Conservation (phyloP, 2,888 invertebrate species). For the Sinopyrophorus schimmeli region DNA sequence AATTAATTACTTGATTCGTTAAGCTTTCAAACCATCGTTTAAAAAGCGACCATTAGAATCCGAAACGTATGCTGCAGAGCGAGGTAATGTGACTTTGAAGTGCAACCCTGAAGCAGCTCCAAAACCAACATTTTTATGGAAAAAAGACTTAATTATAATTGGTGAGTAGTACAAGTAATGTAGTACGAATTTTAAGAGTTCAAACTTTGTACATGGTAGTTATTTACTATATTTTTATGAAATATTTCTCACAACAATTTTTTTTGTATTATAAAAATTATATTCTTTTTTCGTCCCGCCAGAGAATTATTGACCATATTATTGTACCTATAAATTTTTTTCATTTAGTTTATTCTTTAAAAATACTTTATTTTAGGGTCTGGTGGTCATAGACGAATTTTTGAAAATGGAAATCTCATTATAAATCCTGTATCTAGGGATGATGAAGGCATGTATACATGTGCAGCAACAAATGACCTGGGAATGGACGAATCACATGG, state of each 20-base stretch:
- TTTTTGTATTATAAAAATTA: too few relatives aligned
- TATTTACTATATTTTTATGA: too few relatives aligned
- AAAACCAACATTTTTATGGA: constrained; percentile 85
- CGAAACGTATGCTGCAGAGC: constrained; percentile 89
- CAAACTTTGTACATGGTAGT: too few relatives aligned
- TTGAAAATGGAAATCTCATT: constrained; percentile 84
- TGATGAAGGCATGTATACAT: constrained; percentile 86
- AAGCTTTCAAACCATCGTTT: constrained; percentile 79
- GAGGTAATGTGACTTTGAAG: constrained; percentile 86
- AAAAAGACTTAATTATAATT: constrained; percentile 79
- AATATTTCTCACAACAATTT: too few relatives aligned
- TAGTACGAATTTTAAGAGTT: too few relatives aligned
- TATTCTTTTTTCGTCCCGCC: too few relatives aligned
- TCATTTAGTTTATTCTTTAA: constrained; percentile 5
- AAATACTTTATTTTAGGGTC: constrained; percentile 56
- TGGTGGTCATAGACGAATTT: constrained; percentile 79
- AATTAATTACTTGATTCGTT: constrained; percentile 27
- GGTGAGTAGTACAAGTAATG: too few relatives aligned
- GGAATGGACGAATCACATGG: constrained; percentile 88
- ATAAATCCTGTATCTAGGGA: constrained; percentile 83
- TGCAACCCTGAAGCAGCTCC: constrained; percentile 96
- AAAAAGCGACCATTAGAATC: constrained; percentile 85
- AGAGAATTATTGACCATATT: too few relatives aligned
- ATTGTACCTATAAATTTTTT: too few relatives aligned
- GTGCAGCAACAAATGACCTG: constrained; percentile 80